Conservation (phyloP, 2,888 invertebrate species). For the Brachypalpus laphriformis region DNA sequence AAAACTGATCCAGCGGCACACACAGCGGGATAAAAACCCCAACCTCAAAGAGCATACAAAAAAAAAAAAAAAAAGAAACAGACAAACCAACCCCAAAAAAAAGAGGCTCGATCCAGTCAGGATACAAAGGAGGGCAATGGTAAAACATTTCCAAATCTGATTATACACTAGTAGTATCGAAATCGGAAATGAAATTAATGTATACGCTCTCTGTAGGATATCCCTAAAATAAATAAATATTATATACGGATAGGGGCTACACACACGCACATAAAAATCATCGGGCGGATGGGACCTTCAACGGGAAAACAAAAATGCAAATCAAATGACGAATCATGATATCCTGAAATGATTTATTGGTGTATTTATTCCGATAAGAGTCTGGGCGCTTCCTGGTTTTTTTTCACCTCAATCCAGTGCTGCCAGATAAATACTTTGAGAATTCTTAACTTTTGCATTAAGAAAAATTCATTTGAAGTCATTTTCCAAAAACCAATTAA, state of each 20-base stretch:
- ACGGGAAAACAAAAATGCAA: conserved; percentile 48
- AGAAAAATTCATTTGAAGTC: no score
- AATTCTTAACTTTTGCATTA: no score
- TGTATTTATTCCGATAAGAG: conserved; percentile 23
- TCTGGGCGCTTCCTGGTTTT: neutral
- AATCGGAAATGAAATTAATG: conserved; percentile 46
- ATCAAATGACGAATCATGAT: conserved; percentile 56
- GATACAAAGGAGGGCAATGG: neutral
- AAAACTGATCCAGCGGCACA: neutral
- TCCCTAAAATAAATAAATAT: conserved; percentile 31
- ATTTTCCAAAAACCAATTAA: no score
- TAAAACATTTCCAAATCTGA: conserved; percentile 26
- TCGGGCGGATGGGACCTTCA: neutral
- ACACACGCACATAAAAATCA: neutral
- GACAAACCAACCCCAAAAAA: neutral
- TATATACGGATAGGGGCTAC: neutral
- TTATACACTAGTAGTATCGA: neutral
- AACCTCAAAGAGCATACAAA: neutral
- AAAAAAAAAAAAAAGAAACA: neutral
- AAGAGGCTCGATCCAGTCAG: neutral
- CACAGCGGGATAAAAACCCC: neutral
- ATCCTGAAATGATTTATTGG: conserved; percentile 61
- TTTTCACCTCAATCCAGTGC: neutral
- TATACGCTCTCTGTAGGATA: conserved; percentile 4
- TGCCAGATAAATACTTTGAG: no score